Percentiles rank a stretch among this genome's conserved stretches.
Conservation (phyloP, 2,888 invertebrate species). For the Rambutsinella grinnellia region DNA sequence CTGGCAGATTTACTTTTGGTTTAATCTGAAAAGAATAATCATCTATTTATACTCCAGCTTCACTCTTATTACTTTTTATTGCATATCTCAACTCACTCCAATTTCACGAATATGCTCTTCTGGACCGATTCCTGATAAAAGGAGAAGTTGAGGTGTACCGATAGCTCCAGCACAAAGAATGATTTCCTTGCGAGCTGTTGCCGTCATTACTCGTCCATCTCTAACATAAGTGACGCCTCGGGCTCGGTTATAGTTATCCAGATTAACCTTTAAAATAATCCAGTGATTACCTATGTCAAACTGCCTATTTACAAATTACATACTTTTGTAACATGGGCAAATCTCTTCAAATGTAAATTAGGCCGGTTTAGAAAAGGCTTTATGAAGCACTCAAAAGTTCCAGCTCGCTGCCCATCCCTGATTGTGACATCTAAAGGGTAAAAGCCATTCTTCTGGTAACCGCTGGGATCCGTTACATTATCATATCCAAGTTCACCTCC, state of each 20-base stretch:
- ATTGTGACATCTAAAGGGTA: slow-evolving; percentile 28
- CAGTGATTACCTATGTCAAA: too few species aligned
- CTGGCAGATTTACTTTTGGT: slow-evolving; percentile 27
- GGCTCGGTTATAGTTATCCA: slow-evolving; percentile 29
- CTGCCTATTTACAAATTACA: too few species aligned
- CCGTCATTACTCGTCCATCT: slow-evolving; percentile 19
- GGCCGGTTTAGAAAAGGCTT: slow-evolving; percentile 5
- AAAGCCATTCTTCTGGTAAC: slow-evolving; percentile 31
- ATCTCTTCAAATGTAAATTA: slow-evolving; percentile 33
- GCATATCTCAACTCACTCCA: not conserved
- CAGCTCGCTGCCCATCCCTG: slow-evolving; percentile 25
- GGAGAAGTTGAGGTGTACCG: slow-evolving; percentile 30
- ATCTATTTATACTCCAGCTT: not conserved
- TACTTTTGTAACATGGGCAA: slow-evolving; percentile 48
- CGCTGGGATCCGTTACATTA: slow-evolving; percentile 32
- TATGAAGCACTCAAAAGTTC: slow-evolving; percentile 30
- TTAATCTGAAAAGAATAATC: slow-evolving; percentile 20
- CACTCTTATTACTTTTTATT: not conserved
- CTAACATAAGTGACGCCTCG: slow-evolving; percentile 31
- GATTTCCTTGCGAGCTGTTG: slow-evolving; percentile 31
- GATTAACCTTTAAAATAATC: slow-evolving; percentile 22
- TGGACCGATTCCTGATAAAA: slow-evolving; percentile 39
- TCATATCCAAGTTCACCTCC: slow-evolving; percentile 36
- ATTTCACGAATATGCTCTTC: slow-evolving; percentile 14
- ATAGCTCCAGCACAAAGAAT: slow-evolving; percentile 33